Percentiles rank a stretch among this genome's conserved stretches.
phyloP scores from a whole-genome alignment of 2,888 invertebrate species.

The Tipula helvola region DNA sequence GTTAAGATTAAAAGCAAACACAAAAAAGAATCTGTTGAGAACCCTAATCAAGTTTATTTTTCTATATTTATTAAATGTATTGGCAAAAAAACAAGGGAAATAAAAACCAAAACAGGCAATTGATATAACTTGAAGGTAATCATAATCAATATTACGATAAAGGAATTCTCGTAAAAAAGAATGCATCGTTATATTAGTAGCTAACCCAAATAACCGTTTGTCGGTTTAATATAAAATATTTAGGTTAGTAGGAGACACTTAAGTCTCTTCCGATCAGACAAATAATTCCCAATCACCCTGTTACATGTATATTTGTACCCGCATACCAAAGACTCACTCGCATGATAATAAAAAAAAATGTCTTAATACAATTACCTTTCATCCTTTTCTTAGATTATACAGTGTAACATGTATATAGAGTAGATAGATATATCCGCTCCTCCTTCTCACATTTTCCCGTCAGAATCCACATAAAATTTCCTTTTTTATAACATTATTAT shows the following conservation, averaged over 20 bases:
- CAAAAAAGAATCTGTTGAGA: neutral
- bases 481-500: neutral
- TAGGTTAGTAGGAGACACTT: neutral
- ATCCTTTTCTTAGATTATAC: neutral
- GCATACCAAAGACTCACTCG: neutral
- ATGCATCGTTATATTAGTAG: neutral
- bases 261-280: neutral
- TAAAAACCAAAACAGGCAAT: neutral
- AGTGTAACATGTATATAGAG: neutral
- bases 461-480: neutral
- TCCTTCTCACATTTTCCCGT: neutral
- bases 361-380: neutral
- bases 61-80: neutral
- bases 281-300: neutral
- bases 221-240: no score
- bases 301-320: neutral
- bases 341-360: neutral
- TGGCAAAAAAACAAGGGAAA: neutral
- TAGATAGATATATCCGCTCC: neutral
- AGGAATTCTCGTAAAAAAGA: neutral
- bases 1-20: neutral
- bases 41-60: neutral
- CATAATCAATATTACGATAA: neutral
- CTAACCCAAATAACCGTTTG: neutral
- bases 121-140: neutral